A percentile compares a stretch with the other conserved stretches of the same genome.
Conservation (phyloP, 2,888 invertebrate species). For the Lepidochrysops patricia region DNA sequence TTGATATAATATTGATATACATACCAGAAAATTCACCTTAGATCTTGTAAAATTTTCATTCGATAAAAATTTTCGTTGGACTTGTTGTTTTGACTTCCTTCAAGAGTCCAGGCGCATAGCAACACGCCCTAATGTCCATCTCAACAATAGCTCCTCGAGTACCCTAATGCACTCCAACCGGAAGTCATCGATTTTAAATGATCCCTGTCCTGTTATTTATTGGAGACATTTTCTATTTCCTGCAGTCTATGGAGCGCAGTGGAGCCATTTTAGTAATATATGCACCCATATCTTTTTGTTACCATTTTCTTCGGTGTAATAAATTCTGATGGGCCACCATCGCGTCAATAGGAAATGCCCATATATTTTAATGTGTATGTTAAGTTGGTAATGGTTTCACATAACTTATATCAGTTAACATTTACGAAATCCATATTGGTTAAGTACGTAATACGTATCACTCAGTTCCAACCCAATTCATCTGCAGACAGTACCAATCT, state of each 20-base stretch:
- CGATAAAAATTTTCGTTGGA: no score
- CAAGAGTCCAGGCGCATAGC: background rate
- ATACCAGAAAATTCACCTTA: no score
- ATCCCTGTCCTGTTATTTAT: constrained; percentile 13
- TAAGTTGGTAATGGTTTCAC: background rate
- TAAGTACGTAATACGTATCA: no score
- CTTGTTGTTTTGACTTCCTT: no score
- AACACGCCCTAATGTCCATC: background rate
- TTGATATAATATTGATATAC: no score
- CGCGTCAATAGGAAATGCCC: background rate
- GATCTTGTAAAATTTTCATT: no score
- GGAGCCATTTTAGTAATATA: constrained; percentile 10
- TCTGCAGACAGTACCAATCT: no score
- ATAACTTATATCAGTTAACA: background rate
- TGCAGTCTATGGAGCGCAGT: constrained; percentile 7
- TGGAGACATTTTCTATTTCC: constrained; percentile 12
- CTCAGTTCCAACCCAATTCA: no score
- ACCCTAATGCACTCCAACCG: constrained; percentile 24
- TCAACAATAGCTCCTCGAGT: constrained; percentile 4
- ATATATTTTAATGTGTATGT: background rate
- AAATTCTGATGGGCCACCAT: constrained; percentile 1
- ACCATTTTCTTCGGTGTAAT: constrained; percentile 1
- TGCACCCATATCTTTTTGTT: constrained; percentile 11
- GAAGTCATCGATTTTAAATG: constrained; percentile 29
- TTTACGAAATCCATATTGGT: background rate